Conservation (phyloP, 1,140 invertebrate species). For the Calycopis cecrops region DNA sequence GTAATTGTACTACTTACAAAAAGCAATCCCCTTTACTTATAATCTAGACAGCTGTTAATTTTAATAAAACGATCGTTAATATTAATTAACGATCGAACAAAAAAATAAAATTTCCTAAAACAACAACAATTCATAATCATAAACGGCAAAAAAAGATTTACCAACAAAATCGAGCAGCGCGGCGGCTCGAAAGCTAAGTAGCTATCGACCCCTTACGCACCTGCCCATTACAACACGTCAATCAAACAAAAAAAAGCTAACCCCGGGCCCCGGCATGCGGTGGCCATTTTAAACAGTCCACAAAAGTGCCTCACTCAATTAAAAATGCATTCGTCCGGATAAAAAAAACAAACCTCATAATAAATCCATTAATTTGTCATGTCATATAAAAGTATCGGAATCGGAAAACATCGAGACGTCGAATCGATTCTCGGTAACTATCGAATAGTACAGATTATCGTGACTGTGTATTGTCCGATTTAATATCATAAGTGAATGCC, state of each 20-base stretch:
- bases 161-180: constrained; percentile 45
- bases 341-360: constrained; percentile 66
- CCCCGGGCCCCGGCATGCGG: constrained; percentile 43
- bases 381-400: constrained; percentile 66
- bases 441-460: constrained; percentile 59
- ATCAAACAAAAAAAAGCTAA: constrained; percentile 65
- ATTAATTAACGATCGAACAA: background rate
- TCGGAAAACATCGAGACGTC: constrained; percentile 47
- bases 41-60: background rate
- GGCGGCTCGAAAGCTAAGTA: constrained; percentile 51
- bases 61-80: background rate
- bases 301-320: constrained; percentile 72
- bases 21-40: no score
- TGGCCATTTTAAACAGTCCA: constrained; percentile 68
- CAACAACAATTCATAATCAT: constrained; percentile 41
- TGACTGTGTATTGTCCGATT: constrained; percentile 58
- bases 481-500: constrained; percentile 56
- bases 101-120: constrained; percentile 5
- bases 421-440: constrained; percentile 55
- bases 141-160: constrained; percentile 38
- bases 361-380: constrained; percentile 75
- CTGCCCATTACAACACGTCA: constrained; percentile 71
- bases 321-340: constrained; percentile 72
- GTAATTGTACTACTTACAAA: no score
- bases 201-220: constrained; percentile 59